A percentile compares a stretch with the other conserved stretches of the same genome.
phyloP scores from a whole-genome alignment of 2,797 vertebrate species.

The Pampus argenteus region DNA sequence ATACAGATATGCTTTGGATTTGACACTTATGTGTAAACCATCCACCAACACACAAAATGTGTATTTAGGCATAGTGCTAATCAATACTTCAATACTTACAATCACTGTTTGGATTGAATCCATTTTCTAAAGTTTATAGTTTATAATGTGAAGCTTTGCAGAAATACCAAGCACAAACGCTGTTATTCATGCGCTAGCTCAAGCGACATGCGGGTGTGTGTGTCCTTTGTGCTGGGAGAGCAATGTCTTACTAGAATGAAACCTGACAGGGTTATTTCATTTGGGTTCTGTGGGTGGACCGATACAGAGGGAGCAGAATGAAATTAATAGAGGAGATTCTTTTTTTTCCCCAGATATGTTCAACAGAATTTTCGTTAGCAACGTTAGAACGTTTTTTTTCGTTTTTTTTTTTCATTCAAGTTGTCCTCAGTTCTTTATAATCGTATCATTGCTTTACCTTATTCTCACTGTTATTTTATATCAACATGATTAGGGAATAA shows the following conservation, averaged over 20 bases:
- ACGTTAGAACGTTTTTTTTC: constrained; percentile 30
- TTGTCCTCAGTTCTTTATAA: constrained; percentile 40
- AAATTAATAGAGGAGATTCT: constrained; percentile 77
- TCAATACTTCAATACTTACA: constrained; percentile 12
- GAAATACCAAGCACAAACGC: constrained; percentile 23
- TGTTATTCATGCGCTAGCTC: constrained; percentile 38
- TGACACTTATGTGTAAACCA: background rate
- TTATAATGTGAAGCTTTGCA: constrained; percentile 26
- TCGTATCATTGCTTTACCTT: constrained; percentile 9
- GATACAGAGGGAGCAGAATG: constrained; percentile 72
- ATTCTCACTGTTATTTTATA: constrained; percentile 24
- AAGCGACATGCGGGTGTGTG: constrained; percentile 43
- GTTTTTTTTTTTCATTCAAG: constrained; percentile 29
- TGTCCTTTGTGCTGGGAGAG: constrained; percentile 68
- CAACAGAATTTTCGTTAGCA: constrained; percentile 71
- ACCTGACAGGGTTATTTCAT: constrained; percentile 82
- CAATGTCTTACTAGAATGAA: constrained; percentile 72
- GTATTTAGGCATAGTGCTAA: background rate
- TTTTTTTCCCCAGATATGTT: constrained; percentile 63
- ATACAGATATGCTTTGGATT: background rate
- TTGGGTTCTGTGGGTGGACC: constrained; percentile 73
- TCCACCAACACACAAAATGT: background rate
- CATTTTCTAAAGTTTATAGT: constrained; percentile 4
- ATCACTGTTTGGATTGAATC: constrained; percentile 5
- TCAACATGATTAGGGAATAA: constrained; percentile 22